Percentiles rank a stretch among this genome's conserved stretches.
Conservation (phyloP, 2,888 invertebrate genomes). For the Caenorhabditis sp. region DNA sequence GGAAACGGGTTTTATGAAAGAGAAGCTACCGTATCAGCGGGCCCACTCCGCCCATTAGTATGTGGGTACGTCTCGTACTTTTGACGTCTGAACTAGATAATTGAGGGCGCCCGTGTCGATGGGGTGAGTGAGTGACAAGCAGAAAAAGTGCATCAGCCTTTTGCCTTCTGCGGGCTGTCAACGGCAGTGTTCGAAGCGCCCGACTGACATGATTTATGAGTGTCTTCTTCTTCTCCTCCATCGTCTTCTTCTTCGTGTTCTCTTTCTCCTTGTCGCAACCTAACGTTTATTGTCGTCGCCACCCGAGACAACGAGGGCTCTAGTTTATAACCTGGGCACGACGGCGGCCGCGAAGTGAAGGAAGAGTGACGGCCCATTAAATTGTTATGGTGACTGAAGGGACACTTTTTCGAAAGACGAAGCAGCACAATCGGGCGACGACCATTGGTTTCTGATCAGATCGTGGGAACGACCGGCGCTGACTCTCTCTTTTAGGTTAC, state of each 20-base stretch:
- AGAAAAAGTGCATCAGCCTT: constrained; percentile 1
- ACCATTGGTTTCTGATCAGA: constrained; percentile 30
- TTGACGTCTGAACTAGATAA: background rate
- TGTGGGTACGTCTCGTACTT: too few relatives aligned
- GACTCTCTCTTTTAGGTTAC: background rate
- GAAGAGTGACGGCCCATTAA: constrained; percentile 15
- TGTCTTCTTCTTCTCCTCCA: background rate
- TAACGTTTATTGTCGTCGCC: background rate
- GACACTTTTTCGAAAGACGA: background rate
- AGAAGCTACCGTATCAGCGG: background rate
- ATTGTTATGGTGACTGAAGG: constrained; percentile 1
- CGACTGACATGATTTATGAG: constrained; percentile 22
- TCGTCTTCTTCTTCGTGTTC: background rate
- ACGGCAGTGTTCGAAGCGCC: background rate
- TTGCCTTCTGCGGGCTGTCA: background rate
- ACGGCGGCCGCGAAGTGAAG: background rate
- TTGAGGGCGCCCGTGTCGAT: too few relatives aligned
- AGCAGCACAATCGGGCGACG: too few relatives aligned
- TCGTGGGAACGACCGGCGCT: constrained; percentile 15
- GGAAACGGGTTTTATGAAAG: background rate
- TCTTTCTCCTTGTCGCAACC: background rate
- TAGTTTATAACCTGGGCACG: constrained; percentile 12
- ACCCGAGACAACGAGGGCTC: background rate
- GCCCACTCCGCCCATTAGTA: too few relatives aligned
- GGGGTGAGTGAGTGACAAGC: background rate